phyloP scores from a whole-genome alignment of 2,888 invertebrate genomes.

The Rhamphomyia laevipes region DNA sequence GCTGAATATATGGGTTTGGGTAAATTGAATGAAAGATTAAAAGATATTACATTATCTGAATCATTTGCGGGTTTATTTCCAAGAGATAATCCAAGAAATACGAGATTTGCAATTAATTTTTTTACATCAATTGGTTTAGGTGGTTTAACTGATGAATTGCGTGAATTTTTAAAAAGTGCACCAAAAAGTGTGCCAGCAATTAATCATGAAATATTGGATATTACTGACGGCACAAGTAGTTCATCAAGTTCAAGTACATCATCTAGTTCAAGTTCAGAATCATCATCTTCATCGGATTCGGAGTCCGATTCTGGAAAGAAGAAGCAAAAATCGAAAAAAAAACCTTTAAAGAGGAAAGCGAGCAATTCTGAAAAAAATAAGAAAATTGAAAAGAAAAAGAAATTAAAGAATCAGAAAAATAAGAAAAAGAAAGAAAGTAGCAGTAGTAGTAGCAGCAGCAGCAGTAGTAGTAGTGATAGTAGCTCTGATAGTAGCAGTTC shows the following conservation, averaged over 20 bases:
- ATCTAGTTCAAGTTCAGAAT: conserved; percentile 13
- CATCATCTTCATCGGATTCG: conserved; percentile 17
- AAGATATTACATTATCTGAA: conserved; percentile 74
- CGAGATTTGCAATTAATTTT: conserved; percentile 95
- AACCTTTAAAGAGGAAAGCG: conserved; percentile 12
- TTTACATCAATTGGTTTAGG: conserved; percentile 96
- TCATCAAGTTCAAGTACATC: conserved; percentile 13
- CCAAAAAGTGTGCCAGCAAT: conserved; percentile 33
- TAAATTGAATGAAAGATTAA: conserved; percentile 80
- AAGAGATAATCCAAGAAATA: conserved; percentile 89
- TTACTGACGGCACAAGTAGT: conserved; percentile 8
- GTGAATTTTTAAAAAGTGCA: conserved; percentile 67
- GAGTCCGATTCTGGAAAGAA: conserved; percentile 3
- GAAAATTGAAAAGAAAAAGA: conserved; percentile 11
- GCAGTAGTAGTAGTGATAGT: conserved; percentile 8
- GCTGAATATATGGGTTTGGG: conserved; percentile 92
- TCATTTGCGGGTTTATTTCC: conserved; percentile 91
- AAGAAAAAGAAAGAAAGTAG: conserved; percentile 5
- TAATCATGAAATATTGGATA: conserved; percentile 30
- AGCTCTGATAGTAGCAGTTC: conserved; percentile 7
- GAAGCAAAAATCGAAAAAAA: conserved; percentile 15
- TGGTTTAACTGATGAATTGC: conserved; percentile 84
- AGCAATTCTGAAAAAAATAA: conserved; percentile 16
- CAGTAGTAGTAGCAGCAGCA: conserved; percentile 14
- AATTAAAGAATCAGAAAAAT: conserved; percentile 15